phyloP scores from a whole-genome alignment of 2,888 invertebrate species.

The Xiphydria camelus region DNA sequence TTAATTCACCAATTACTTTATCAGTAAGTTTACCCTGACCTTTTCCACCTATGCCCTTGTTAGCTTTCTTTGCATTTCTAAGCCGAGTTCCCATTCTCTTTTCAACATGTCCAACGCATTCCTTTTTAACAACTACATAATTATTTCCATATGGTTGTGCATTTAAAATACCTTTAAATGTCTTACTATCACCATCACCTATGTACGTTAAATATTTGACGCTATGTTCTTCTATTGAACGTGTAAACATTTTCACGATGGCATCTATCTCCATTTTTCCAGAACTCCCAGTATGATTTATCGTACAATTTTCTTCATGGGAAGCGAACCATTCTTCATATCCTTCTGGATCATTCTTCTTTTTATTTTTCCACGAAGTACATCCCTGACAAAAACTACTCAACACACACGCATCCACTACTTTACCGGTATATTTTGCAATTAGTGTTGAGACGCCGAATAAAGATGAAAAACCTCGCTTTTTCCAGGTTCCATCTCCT shows the following conservation, averaged over 20 bases:
- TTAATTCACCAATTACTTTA: constrained; percentile 15
- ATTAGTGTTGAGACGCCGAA: constrained; percentile 21
- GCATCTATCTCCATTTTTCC: constrained; percentile 17
- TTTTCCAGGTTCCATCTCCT: too few relatives aligned
- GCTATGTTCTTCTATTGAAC: constrained; percentile 16
- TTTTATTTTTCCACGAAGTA: too few relatives aligned
- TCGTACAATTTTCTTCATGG: constrained; percentile 13
- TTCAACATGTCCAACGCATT: constrained; percentile 14
- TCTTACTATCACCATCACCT: constrained; percentile 21
- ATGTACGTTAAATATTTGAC: constrained; percentile 15
- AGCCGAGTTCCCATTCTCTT: constrained; percentile 16
- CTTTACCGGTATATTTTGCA: constrained; percentile 17
- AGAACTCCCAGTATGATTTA: constrained; percentile 16
- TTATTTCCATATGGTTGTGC: constrained; percentile 13
- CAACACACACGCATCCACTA: constrained; percentile 13
- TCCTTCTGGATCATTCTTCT: too few relatives aligned
- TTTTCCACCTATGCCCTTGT: constrained; percentile 15
- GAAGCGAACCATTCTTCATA: too few relatives aligned
- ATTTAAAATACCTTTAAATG: constrained; percentile 20
- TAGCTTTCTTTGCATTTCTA: constrained; percentile 11
- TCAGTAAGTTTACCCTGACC: constrained; percentile 18
- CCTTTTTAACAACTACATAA: constrained; percentile 5
- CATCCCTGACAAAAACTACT: too few relatives aligned
- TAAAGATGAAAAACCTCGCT: constrained; percentile 17
- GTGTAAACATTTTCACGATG: too few relatives aligned